Base-by-base conservation (phyloP, 2,113 vertebrate genomes). In the Periophthalmus modestus region DNA sequence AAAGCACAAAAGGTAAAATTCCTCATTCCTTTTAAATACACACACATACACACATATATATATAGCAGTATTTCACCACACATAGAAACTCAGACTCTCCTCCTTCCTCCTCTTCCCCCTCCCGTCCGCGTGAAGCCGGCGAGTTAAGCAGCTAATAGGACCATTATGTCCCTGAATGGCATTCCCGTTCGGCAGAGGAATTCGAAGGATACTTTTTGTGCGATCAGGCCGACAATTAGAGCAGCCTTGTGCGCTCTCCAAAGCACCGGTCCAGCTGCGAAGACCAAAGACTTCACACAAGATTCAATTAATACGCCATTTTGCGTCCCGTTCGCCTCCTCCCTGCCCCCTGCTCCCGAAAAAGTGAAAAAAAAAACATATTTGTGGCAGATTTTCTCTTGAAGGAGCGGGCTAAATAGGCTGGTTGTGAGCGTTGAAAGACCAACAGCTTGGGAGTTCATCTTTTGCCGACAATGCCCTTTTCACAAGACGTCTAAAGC, bases 201-300 rank as follows among this genome's bases (percentile, higher is more conserved):
- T 98, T 94, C 95, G 96, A 97, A 97, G 96, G 96, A 96, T 96
- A 96, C 93, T 94, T 96, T 97, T 96, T 98, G 95, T 97, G 93
- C 92, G 90, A 92, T 23, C 76, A 76, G 91, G 74, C 92, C 80
- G 59, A 92, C 96, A 98, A 97, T 97, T 96, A 97, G 94, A 94
- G 94, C 95, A 95, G 92, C 93, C 87, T 88, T 93, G 94, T 94
- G 93, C 94, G 95, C 11, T 92, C 94, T 95, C 92, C 93, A 96
- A 96, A 96, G 94, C 91, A 92, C 91, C 92, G 91, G 92, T 95
- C 95, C 93, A 95, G 94, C 93, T 93, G 90, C 89, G 89, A 94
- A 91, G 92, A 93, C 94, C 95, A 95, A 96, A 95, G 94, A 93
- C 93, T 94, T 59, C 91, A 93, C 94, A 95, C 94, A 92, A 95